phyloP scores from a whole-genome alignment of 2,797 vertebrate genomes.

The Neoniphon sammara region DNA sequence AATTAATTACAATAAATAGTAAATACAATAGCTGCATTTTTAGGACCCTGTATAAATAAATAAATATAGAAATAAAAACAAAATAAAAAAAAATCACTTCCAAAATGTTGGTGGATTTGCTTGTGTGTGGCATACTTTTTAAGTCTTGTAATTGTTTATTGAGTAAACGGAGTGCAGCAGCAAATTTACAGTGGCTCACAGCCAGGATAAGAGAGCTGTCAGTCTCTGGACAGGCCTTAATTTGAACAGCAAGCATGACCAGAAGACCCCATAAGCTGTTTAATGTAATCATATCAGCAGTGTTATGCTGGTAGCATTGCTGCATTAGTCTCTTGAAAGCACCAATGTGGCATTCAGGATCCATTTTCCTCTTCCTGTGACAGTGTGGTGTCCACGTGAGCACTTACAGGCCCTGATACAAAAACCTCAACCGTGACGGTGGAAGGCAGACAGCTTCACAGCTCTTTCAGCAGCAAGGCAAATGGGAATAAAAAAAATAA shows the following conservation, averaged over 20 bases:
- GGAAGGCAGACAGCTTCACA: constrained; percentile 25
- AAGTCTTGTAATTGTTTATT: too few relatives aligned
- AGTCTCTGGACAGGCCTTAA: constrained; percentile 36
- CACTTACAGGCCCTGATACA: constrained; percentile 31
- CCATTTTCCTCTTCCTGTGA: constrained; percentile 45
- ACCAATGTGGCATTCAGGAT: constrained; percentile 29
- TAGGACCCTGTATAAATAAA: not conserved
- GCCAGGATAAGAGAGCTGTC: constrained; percentile 13
- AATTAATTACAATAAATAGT: too few relatives aligned
- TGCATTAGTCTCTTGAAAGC: constrained; percentile 37
- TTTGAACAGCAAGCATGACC: constrained; percentile 42
- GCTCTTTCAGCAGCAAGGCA: constrained; percentile 4
- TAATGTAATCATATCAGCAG: constrained; percentile 47
- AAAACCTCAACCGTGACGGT: constrained; percentile 22
- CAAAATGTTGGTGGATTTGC: too few relatives aligned
- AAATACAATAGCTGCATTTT: not conserved
- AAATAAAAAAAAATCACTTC: too few relatives aligned
- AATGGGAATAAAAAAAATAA: not conserved
- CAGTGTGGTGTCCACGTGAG: constrained; percentile 29
- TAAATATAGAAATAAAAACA: too few relatives aligned
- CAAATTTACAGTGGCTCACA: constrained; percentile 16
- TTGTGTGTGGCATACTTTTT: too few relatives aligned
- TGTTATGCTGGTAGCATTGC: constrained; percentile 9
- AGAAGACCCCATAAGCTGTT: constrained; percentile 34
- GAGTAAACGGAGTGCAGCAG: not conserved